Conservation (phyloP, 1,140 invertebrate species). For the Octopus sinensis region DNA sequence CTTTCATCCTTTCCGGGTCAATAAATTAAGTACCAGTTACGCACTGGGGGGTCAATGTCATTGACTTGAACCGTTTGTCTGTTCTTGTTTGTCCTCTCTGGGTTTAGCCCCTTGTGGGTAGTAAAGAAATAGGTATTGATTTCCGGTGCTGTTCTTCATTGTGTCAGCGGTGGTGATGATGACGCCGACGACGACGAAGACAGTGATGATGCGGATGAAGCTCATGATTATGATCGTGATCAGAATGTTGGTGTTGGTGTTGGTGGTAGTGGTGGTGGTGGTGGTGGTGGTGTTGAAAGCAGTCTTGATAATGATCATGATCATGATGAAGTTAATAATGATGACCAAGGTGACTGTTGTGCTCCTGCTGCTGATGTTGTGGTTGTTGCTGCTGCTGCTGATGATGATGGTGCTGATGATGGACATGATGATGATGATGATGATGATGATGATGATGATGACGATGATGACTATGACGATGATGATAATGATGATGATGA, state of each 20-base stretch:
- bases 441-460: background rate
- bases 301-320: background rate
- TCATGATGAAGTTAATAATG: background rate
- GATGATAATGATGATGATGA: no score
- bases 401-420: background rate
- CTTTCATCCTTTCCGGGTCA: no score
- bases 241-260: no score
- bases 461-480: background rate
- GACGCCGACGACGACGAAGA: no score
- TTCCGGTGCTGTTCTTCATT: background rate
- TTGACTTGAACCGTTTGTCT: background rate
- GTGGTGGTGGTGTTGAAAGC: no score
- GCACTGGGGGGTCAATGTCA: background rate
- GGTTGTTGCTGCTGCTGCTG: no score
- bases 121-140: background rate
- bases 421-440: background rate
- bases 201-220: no score
- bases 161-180: background rate
- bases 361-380: background rate
- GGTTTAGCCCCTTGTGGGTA: no score
- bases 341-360: background rate
- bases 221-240: no score
- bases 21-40: no score
- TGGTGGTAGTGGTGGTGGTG: no score
- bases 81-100: no score